A percentile compares a stretch with the other conserved stretches of the same genome.
Evolutionary conservation across 2,113 vertebrate genomes (phyloP).

Genomic region (Hylia prasina): DNA sequence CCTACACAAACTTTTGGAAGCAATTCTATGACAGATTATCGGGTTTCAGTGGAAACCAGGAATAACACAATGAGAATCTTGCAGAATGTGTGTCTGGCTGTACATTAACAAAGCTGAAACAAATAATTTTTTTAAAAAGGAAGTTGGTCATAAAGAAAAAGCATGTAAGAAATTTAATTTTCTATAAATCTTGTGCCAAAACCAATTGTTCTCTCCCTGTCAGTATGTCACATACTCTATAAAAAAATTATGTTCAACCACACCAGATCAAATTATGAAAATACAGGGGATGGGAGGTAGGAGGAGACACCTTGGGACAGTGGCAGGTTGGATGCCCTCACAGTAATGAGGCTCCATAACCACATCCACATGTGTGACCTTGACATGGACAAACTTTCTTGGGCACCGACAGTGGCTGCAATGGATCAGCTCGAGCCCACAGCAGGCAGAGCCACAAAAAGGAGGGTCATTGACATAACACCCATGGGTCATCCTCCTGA

Average conservation of each 20-base stretch:
- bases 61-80: rapidly evolving
- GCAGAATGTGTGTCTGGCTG: not conserved
- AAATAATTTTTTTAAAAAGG: too few relatives aligned
- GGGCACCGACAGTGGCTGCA: not conserved
- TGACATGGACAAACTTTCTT: rapidly evolving
- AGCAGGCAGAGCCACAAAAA: rapidly evolving
- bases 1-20: not conserved
- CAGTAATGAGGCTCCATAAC: rapidly evolving
- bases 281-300: not conserved
- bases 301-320: not conserved
- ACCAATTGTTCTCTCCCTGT: not conserved
- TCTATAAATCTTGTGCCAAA: not conserved
- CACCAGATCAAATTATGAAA: not conserved
- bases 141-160: not conserved
- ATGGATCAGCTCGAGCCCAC: rapidly evolving
- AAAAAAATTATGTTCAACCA: not conserved
- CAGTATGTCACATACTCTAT: rapidly evolving
- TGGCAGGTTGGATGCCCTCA: not conserved
- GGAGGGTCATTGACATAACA: rapidly evolving
- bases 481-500: not conserved
- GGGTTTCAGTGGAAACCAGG: not conserved
- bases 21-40: not conserved
- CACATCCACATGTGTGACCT: not conserved
- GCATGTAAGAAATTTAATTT: not conserved
- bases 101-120: not conserved